Conservation (phyloP, 2,113 vertebrate species). For the Myotis yumanensis region DNA sequence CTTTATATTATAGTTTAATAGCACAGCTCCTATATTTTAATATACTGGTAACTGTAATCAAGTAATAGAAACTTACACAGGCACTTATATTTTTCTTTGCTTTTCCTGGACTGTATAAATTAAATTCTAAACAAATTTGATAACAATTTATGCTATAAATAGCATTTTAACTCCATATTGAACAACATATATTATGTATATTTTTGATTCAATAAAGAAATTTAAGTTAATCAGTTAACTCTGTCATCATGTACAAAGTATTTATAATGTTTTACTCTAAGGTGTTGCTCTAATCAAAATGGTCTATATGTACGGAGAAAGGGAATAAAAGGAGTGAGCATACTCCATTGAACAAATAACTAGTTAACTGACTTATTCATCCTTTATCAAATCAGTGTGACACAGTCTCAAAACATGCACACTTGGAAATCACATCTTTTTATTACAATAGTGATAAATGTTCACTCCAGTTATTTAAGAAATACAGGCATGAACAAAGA, state of each 20-base stretch:
- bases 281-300: background rate
- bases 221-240: background rate
- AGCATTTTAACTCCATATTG: background rate
- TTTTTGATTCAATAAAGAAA: constrained; percentile 23
- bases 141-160: background rate
- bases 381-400: background rate
- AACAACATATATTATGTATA: background rate
- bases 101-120: background rate
- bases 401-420: constrained; percentile 6
- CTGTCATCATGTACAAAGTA: background rate
- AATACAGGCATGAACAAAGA: background rate
- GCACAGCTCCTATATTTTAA: background rate
- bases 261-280: background rate
- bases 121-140: constrained; percentile 10
- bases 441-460: background rate
- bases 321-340: background rate
- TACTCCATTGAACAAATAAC: background rate
- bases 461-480: background rate
- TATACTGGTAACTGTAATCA: background rate
- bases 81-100: background rate
- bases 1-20: background rate
- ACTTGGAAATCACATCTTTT: constrained; percentile 24
- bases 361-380: background rate
- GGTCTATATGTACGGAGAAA: background rate
- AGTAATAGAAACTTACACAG: background rate